Percentiles rank a stretch among this genome's conserved stretches.
phyloP scores from a whole-genome alignment of 2,113 vertebrate species.

The Picathartes gymnocephalus region DNA sequence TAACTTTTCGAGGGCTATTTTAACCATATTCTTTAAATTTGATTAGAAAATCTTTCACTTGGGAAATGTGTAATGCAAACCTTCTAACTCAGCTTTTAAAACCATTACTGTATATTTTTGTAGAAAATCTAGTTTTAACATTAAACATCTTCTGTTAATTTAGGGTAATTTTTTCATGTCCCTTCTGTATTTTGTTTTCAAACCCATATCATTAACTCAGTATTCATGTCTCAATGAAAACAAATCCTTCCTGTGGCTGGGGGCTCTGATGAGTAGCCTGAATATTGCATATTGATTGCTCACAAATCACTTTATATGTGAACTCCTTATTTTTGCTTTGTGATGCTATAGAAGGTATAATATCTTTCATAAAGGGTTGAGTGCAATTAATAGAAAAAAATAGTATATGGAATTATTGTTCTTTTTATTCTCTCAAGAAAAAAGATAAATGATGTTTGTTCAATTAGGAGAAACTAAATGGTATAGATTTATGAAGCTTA shows the following conservation, averaged over 20 bases:
- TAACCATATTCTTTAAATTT: not conserved
- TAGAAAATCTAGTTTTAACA: not conserved
- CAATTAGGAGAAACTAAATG: not conserved
- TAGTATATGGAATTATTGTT: not conserved
- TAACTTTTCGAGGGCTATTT: not conserved
- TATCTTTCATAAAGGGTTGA: not conserved
- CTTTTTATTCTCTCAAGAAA: not conserved
- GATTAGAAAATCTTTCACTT: not conserved
- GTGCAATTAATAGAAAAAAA: not conserved
- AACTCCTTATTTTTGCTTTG: not conserved
- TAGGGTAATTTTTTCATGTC: not conserved
- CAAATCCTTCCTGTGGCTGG: not conserved
- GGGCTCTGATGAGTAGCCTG: not conserved
- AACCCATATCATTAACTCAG: not conserved
- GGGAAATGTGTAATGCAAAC: not conserved
- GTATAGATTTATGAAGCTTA: not conserved
- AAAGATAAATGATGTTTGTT: not conserved
- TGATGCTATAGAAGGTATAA: not conserved
- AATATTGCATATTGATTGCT: not conserved
- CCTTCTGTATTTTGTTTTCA: not conserved
- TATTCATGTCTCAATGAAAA: not conserved
- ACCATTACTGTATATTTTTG: not conserved
- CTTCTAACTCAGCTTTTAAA: not conserved
- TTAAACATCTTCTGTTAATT: not conserved
- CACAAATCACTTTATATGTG: not conserved